Percentiles rank a stretch among this genome's conserved stretches.
Conservation (phyloP, 2,113 vertebrate genomes). For the Columba janthina region DNA sequence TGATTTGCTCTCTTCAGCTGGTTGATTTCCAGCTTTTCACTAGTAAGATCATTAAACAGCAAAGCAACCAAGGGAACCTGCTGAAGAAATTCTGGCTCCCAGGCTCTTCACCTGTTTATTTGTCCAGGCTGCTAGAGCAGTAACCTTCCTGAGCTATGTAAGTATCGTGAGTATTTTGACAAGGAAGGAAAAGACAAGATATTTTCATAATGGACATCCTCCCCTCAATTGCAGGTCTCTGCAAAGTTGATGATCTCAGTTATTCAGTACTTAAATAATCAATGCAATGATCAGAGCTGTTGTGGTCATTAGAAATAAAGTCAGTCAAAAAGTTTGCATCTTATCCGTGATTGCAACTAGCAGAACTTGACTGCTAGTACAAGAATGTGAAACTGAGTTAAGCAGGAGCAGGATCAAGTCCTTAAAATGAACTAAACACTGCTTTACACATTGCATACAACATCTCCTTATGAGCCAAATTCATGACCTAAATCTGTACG, state of each 20-base stretch:
- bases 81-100: not conserved
- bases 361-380: not conserved
- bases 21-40: not conserved
- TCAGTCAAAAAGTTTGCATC: not conserved
- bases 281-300: not conserved
- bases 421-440: not conserved
- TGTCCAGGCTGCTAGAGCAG: not conserved
- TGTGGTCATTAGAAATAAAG: not conserved
- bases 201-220: not conserved
- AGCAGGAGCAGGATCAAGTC: not conserved
- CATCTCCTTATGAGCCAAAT: not conserved
- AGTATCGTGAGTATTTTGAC: not conserved
- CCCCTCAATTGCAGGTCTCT: not conserved
- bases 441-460: not conserved
- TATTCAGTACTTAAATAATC: not conserved
- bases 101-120: not conserved
- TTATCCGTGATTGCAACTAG: not conserved
- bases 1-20: not conserved
- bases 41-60: not conserved
- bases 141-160: not conserved
- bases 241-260: not conserved
- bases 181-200: not conserved
- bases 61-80: not conserved
- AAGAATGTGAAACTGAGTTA: not conserved
- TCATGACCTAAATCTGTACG: not conserved